Evolutionary conservation across 1,140 invertebrate species (phyloP), one percentile per base, ranked within the genome.

Genomic region (Lepidurus apus): DNA sequence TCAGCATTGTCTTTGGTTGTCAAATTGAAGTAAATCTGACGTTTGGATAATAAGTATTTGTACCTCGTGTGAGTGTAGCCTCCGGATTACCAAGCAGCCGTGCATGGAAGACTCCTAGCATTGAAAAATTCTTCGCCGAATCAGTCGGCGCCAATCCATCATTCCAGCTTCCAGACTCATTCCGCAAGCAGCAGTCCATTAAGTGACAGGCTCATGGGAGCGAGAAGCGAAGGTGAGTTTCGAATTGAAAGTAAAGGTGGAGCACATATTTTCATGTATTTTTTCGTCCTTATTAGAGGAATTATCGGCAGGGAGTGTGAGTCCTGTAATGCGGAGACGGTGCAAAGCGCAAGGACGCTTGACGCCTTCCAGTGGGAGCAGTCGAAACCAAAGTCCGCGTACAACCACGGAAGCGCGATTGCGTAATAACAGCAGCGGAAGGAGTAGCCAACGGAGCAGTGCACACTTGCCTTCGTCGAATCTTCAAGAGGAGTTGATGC

Each of bases 401-500:
- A 34, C 75, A 74, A 47, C 75, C 9, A 76, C 74, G 11, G 78
- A 53, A 34, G 75, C 44, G n/a, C 77, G 75, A 24, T 47, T 79
- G 11, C 74, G 75, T 43, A 45, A 74, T 13, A 81, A 81, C 43
- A 81, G 80, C 78, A 77, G 81, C 76, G 75, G 77, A n/a, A 77
- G 79, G 76, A 78, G 77, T 8, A 79, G 76, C 17, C 79, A 82
- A 24, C 74, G 84, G 13, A 81, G 81, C 82, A 91, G 89, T 17
- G 89, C 90, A 2, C 91, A 91, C 84, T 84, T 91, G 24, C 87
- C 87, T 0, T 88, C 88, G 1, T 91, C 89, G 82, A 93, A 90
- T 34, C 85, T 95, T 6, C 92, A 96, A 86, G 94, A 96, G 84
- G 95, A 97, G 83, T 86, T 97, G 4, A 92, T 96, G 87, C 90